Percentiles rank a stretch among this genome's conserved stretches.
phyloP scores from a whole-genome alignment of 2,888 invertebrate species.

The Tetragonisca angustula region DNA sequence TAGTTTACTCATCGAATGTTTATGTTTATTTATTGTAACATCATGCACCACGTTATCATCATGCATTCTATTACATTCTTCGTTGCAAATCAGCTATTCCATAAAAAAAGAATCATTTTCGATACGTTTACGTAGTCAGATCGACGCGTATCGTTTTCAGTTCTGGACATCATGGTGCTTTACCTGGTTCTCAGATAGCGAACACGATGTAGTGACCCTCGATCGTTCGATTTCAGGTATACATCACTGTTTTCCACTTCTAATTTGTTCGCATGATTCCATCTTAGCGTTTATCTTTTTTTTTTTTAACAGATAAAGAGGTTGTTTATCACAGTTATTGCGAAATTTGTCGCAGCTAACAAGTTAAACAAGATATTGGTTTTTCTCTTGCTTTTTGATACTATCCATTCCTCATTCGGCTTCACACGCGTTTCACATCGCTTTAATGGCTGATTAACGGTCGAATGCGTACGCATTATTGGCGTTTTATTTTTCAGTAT shows the following conservation, averaged over 20 bases:
- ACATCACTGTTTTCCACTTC: conserved; percentile 35
- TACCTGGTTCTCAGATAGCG: conserved; percentile 81
- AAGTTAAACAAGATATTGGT: background rate
- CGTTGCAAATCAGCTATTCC: background rate
- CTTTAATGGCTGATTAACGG: background rate
- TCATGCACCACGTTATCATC: background rate
- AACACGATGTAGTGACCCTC: conserved; percentile 63
- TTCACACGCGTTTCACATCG: conserved; percentile 8
- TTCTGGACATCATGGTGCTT: conserved; percentile 81
- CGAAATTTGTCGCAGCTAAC: background rate
- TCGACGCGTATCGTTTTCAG: conserved; percentile 76
- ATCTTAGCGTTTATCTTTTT: background rate
- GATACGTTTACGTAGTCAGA: conserved; percentile 15
- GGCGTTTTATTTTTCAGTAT: conserved; percentile 75
- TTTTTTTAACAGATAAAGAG: background rate
- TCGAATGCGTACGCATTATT: conserved; percentile 31
- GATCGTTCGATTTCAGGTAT: conserved; percentile 65
- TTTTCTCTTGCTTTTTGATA: background rate
- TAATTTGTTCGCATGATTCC: background rate
- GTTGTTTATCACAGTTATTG: background rate
- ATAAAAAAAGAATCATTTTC: background rate
- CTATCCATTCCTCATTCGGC: conserved; percentile 1
- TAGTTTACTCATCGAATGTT: background rate
- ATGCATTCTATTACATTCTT: background rate
- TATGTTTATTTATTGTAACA: conserved; percentile 19